Base-by-base conservation (phyloP, 2,113 vertebrate species). In the Eleginops maclovinus region DNA sequence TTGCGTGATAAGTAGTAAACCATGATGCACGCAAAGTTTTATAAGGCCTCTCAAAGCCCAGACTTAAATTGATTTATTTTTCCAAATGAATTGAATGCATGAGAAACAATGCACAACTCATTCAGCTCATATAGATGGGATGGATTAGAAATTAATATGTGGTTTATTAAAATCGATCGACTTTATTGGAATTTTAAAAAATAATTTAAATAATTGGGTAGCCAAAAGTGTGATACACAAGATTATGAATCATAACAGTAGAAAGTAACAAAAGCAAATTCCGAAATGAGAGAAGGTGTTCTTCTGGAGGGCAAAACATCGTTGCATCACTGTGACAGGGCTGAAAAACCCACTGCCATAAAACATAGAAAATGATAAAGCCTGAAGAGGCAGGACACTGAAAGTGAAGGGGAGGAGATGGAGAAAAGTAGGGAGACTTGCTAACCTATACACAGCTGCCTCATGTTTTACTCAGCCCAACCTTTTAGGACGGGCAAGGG, bases 381-480 rank as follows among this genome's bases (percentile, higher is more conserved):
- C 8, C 70, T 24, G 22, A 21, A 76, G 47, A 67, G 61, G 60
- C 24, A 68, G 4, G 51, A 24, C 28, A 40, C 59, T 75, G 49
- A 66, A 63, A 60, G 17, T 36, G 28, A 70, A 40, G 65, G 72
- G 78, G 59, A 54, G 40, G 50, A 74, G 41, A 13, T 21, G 53
- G 63, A 26, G 49, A 69, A 74, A 54, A 67, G 50, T 28, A 50
- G 15, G 66, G 75, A 72, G 76, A 80, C 84, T 82, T 36, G 64
- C 76, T 66, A 84, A 80, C 60, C 69, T 73, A 24, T 3, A 78
- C 62, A 51, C 72, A 72, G 75, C 77, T 56, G 51, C 79, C 36
- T 26, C 72, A 83, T 81, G 73, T 87, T 91, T 85, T 86, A 82
- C 84, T 84, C 69, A 65, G 86, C 61, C 46, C 78, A 73, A 72